Evolutionary conservation across 1,140 invertebrate species (phyloP).

Genomic region (Drosophila pallidifrons): DNA sequence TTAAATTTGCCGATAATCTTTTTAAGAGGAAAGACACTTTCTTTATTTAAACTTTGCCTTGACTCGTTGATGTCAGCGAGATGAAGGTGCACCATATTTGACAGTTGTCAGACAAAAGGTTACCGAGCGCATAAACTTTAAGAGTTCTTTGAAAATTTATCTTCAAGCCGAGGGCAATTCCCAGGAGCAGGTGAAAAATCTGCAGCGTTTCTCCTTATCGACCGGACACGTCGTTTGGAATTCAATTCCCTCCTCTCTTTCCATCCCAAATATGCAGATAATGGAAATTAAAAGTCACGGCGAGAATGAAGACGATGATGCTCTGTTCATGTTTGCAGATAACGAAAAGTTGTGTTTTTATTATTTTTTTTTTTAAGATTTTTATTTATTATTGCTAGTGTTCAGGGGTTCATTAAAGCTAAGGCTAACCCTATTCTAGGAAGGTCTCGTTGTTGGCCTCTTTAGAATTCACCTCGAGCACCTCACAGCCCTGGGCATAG

Average conservation of each 20-base stretch:
- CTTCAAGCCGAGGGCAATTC: neutral
- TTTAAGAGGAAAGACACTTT: neutral
- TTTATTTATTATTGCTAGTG: constrained; percentile 29
- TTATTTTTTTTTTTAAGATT: constrained; percentile 34
- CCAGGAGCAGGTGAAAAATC: neutral
- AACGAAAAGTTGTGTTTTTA: neutral
- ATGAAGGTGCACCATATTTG: constrained; percentile 8
- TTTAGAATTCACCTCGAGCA: constrained; percentile 60
- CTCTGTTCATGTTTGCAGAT: neutral
- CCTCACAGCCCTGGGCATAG: constrained; percentile 72
- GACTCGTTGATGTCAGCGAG: constrained; percentile 2
- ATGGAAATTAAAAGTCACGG: neutral
- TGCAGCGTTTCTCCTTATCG: constrained; percentile 5
- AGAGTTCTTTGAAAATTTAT: constrained; percentile 9
- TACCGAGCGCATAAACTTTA: constrained; percentile 1
- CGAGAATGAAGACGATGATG: neutral
- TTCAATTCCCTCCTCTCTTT: neutral
- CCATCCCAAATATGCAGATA: constrained; percentile 5
- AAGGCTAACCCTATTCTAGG: constrained; percentile 32
- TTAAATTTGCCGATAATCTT: neutral
- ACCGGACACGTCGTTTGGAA: constrained; percentile 11
- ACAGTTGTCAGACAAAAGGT: constrained; percentile 10
- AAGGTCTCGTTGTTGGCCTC: constrained; percentile 71
- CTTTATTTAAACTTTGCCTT: neutral
- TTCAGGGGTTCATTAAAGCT: constrained; percentile 20